Evolutionary conservation across 2,888 invertebrate species (phyloP).

Genomic region (Altica lythri): DNA sequence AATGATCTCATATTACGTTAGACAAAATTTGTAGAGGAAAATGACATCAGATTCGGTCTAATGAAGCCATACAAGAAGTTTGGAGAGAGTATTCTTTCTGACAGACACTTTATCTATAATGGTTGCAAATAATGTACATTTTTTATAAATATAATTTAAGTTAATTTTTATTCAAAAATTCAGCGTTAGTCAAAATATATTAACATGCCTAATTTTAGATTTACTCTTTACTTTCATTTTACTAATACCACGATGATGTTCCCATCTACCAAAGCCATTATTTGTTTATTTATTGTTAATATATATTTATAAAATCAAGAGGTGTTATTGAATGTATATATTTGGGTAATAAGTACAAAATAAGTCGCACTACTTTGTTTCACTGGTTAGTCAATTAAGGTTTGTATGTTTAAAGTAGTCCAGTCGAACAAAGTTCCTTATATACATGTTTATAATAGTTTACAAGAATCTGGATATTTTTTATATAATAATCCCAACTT

Average conservation of each 20-base stretch:
- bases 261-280: constrained; percentile 27
- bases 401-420: not conserved
- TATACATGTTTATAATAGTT: not conserved
- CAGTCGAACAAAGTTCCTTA: constrained; percentile 1
- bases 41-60: not conserved
- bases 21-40: no score
- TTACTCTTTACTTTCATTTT: not conserved
- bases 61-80: not conserved
- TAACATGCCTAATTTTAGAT: constrained; percentile 5
- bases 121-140: not conserved
- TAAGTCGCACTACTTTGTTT: not conserved
- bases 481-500: no score
- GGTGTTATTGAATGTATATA: constrained; percentile 23
- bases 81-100: not conserved
- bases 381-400: not conserved
- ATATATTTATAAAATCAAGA: constrained; percentile 8
- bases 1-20: no score
- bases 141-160: not conserved
- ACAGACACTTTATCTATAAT: not conserved
- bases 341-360: constrained; percentile 17
- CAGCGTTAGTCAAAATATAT: no score
- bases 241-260: constrained; percentile 22
- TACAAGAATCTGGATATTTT: not conserved
- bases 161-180: no score
- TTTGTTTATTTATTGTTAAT: constrained; percentile 22